Evolutionary conservation across 2,113 vertebrate species (phyloP), one percentile per base, ranked within the genome.

Genomic region (Thalassoma bifasciatum): DNA sequence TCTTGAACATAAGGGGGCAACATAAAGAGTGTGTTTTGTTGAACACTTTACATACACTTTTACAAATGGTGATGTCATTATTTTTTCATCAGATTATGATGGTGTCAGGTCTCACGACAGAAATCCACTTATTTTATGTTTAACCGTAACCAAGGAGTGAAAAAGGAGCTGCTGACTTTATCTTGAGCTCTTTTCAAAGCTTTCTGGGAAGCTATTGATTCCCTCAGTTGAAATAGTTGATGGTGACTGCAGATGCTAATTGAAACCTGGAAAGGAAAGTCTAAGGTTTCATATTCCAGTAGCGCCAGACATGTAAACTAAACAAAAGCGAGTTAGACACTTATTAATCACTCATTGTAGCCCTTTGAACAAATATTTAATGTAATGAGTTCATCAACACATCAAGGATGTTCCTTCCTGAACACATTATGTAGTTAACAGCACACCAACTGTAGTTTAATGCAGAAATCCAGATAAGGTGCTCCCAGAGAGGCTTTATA

Each of bases 191-290:
- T 51, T 88, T 84, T 81, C 9, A 21, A 74, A 67, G 70, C 74
- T 83, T 91, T 88, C 84, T 86, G 81, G 83, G 87, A 88, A 86
- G 81, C 40, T 87, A 84, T 88, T 74, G 71, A 88, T 88, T 89
- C 40, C 21, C 77, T 60, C 78, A 86, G 75, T 78, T 72, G 66
- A 69, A 85, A 64, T 67, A 74, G 72, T 81, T 78, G 83, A 86
- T 78, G 42, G 16, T 82, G 77, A 75, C 78, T 69, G 70, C 66
- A 72, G 75, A 86, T 81, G 75, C 66, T 88, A 83, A 88, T 74
- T 85, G 73, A 77, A 82, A 84, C 75, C 83, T 84, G 74, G 73
- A 84, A 88, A 72, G 75, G 72, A 78, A 81, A 70, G 71, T 46
- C 38, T 72, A 68, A 4, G 67, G 75, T 85, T 85, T 87, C 83